Conservation (phyloP, 2,113 vertebrate genomes). For the Sigmodon hispidus region DNA sequence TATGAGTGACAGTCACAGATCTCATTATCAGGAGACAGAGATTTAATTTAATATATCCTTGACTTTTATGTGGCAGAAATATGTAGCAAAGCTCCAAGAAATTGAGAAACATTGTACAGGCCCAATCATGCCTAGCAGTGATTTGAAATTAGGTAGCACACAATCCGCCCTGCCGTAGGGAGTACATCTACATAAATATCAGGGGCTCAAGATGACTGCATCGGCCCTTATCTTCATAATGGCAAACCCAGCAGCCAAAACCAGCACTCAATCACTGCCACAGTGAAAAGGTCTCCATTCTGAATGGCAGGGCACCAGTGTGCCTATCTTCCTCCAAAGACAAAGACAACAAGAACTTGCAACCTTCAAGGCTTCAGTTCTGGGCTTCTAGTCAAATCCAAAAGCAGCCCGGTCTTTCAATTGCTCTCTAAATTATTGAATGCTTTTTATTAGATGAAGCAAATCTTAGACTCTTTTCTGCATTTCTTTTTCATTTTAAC, state of each 20-base stretch:
- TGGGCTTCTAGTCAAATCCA: background rate
- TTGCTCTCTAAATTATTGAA: background rate
- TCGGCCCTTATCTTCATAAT: conserved; percentile 54
- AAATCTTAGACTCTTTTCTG: background rate
- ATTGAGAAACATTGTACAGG: conserved; percentile 69
- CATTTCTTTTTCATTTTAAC: background rate
- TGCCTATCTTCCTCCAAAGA: background rate
- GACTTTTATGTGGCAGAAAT: conserved; percentile 75
- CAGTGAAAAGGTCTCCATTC: background rate
- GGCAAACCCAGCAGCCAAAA: conserved; percentile 35
- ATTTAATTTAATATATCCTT: conserved; percentile 78
- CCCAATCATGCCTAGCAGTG: conserved; percentile 67
- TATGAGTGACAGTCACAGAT: conserved; percentile 48
- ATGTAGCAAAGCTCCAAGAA: conserved; percentile 70
- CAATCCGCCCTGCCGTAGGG: conserved; percentile 54
- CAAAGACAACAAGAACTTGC: background rate
- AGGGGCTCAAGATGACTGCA: conserved; percentile 35
- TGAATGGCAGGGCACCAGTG: background rate
- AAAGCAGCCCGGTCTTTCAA: background rate
- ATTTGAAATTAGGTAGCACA: conserved; percentile 73
- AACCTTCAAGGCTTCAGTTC: background rate
- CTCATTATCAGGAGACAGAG: conserved; percentile 63
- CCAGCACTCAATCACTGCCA: conserved; percentile 52
- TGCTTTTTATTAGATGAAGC: background rate
- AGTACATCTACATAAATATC: conserved; percentile 70